phyloP scores from a whole-genome alignment of 37 sponge, comb jelly and placozoan genomes.

The Agelas oroides region DNA sequence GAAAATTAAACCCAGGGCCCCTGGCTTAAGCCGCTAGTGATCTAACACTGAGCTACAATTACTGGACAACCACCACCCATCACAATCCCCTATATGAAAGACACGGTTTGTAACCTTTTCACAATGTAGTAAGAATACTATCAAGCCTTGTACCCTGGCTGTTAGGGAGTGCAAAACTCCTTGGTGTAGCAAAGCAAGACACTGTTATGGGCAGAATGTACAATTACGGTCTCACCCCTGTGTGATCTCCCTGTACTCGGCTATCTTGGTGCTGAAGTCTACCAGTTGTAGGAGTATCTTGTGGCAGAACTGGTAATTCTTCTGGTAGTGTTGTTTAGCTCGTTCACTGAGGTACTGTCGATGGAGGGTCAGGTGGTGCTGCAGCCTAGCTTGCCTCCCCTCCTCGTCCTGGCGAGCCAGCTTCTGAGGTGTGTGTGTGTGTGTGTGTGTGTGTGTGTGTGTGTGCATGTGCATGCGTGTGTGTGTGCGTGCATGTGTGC shows the following conservation, averaged over 20 bases:
- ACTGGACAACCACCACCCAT: too few relatives aligned
- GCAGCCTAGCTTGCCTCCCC: conserved; percentile 53
- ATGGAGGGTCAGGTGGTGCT: conserved; percentile 55
- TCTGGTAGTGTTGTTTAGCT: conserved; percentile 65
- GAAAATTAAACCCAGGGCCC: too few relatives aligned
- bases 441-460: neutral
- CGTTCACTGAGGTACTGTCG: conserved; percentile 36
- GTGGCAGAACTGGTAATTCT: conserved; percentile 50
- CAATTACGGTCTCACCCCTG: conserved; percentile 39
- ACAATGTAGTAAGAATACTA: too few relatives aligned
- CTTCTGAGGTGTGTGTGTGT: conserved; percentile 4
- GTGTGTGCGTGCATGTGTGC: neutral
- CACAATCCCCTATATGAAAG: too few relatives aligned
- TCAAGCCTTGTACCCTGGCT: too few relatives aligned
- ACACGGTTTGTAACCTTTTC: too few relatives aligned
- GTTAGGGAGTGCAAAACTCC: too few relatives aligned
- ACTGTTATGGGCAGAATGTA: too few relatives aligned
- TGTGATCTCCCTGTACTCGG: conserved; percentile 82
- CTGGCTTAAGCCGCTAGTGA: too few relatives aligned
- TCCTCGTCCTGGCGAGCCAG: conserved; percentile 49
- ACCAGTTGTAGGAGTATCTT: conserved; percentile 75
- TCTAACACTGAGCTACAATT: too few relatives aligned
- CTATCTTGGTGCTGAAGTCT: conserved; percentile 76
- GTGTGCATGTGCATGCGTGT: conserved; percentile 1
- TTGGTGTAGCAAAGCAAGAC: too few relatives aligned